Evolutionary conservation across 2,113 vertebrate species (phyloP), one percentile per base, ranked within the genome.

Genomic region (Rhynchomys soricoides): DNA sequence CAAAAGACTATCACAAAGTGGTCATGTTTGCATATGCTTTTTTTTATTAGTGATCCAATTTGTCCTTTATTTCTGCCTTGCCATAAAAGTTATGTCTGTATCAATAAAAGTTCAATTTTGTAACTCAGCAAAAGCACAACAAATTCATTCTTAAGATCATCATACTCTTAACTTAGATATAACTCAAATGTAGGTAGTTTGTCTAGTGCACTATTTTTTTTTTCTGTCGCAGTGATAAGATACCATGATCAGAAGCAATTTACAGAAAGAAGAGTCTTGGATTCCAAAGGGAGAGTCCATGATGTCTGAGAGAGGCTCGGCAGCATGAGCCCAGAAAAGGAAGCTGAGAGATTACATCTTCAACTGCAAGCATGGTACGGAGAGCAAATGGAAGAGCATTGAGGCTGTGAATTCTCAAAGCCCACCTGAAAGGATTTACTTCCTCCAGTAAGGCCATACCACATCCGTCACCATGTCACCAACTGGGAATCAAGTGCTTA

Each of bases 11-110:
- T 82, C 31, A 87, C 95, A 90, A 48, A 29, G 29, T 83, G 75
- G 29, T 16, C 50, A 57, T 3, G 45, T 74, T 83, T 79, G 71
- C n/a, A 85, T 64, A 62, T 91, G 29, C 17, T 91, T 96, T 95
- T 96, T 95, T 91, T 43, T 57, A 82, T 88, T n/a, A 71, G 29
- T 50, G 50, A 79, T 45, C 62, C n/a, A 93, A 92, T 79, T 83
- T n/a, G 26, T 70, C 12, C 22, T 55, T 89, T 40, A 11, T 79
- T 83, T 83, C 13, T 22, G 48, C 26, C 26, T 93, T 90, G 40
- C 12, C 82, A 77, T 78, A 68, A 94, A 94, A 94, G 83, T 89
- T 29, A 55, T 29, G 9, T 81, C 8, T 34, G 24, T 52, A 83
- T 81, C 24, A 70, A 24, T 29, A 52, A 89, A 50, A 94, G 9